Evolutionary conservation across 2,797 vertebrate species (phyloP).

Genomic region (Diplodus puntazzo): DNA sequence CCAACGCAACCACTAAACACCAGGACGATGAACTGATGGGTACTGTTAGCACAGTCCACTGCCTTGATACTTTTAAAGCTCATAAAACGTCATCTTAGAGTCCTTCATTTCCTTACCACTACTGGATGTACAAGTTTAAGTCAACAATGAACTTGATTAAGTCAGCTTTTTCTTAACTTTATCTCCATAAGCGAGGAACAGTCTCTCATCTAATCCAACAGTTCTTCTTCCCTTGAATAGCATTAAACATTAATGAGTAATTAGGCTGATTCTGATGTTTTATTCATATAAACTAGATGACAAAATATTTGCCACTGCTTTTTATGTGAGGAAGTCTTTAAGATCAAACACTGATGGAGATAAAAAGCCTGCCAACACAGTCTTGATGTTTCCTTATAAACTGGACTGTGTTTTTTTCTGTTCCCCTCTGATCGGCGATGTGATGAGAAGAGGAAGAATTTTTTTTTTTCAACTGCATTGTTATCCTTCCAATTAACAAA

Average conservation of each 20-base stretch:
- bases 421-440: neutral
- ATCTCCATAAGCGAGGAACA: neutral
- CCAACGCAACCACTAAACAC: neutral
- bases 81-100: neutral
- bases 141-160: neutral
- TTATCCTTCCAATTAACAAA: constrained; percentile 23
- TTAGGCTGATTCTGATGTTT: constrained; percentile 22
- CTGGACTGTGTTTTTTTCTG: neutral
- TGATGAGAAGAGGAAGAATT: constrained; percentile 23
- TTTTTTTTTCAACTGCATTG: constrained; percentile 20
- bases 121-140: neutral
- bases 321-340: constrained; percentile 1
- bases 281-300: constrained; percentile 14
- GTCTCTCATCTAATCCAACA: constrained; percentile 10
- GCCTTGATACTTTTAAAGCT: neutral
- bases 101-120: neutral
- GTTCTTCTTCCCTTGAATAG: neutral
- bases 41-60: neutral
- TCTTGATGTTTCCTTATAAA: constrained; percentile 21
- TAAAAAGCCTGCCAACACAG: constrained; percentile 10
- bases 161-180: neutral
- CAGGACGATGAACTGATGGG: neutral
- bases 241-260: constrained; percentile 25
- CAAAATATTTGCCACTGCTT: constrained; percentile 22
- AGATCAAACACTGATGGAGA: constrained; percentile 18